These are phyloP conservation scores for Oryzias curvinotus DNA, from an alignment of 2,113 vertebrate genomes.

Conservation along the genomic window DNA sequence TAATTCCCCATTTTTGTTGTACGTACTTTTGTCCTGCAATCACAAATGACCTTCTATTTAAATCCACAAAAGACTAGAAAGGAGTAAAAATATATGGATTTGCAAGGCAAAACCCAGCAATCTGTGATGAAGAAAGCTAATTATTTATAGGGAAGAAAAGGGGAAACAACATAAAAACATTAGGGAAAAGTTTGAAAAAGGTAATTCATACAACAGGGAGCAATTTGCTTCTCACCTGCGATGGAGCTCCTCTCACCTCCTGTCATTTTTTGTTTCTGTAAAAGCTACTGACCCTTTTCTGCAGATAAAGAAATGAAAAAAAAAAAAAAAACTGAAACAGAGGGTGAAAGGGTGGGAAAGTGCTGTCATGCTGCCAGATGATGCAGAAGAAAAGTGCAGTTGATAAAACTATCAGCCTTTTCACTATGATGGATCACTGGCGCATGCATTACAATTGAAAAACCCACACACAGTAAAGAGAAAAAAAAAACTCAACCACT, in stretches of 20 bases:
- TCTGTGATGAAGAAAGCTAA: neutral
- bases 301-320: slow-evolving; percentile 31
- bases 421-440: slow-evolving; percentile 39
- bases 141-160: neutral
- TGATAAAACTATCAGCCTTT: slow-evolving; percentile 6
- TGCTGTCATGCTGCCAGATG: slow-evolving; percentile 43
- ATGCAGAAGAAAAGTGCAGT: slow-evolving; percentile 5
- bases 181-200: slow-evolving; percentile 7
- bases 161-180: neutral
- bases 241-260: slow-evolving; percentile 49
- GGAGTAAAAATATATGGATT: neutral
- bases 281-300: slow-evolving; percentile 46
- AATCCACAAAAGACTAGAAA: neutral
- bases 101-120: slow-evolving; percentile 21
- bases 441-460: slow-evolving; percentile 23
- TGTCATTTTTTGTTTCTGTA: slow-evolving; percentile 48
- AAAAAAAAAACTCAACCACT: slow-evolving; percentile 7
- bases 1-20: slow-evolving; percentile 10
- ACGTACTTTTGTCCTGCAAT: slow-evolving; percentile 27
- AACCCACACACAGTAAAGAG: slow-evolving; percentile 6
- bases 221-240: slow-evolving; percentile 61
- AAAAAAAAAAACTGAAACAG: slow-evolving; percentile 10
- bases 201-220: slow-evolving; percentile 1
- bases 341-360: slow-evolving; percentile 32
- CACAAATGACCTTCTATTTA: slow-evolving; percentile 47